These are phyloP conservation scores for Mus caroli DNA, from an alignment of 2,797 vertebrate genomes.

Conservation along the genomic window DNA sequence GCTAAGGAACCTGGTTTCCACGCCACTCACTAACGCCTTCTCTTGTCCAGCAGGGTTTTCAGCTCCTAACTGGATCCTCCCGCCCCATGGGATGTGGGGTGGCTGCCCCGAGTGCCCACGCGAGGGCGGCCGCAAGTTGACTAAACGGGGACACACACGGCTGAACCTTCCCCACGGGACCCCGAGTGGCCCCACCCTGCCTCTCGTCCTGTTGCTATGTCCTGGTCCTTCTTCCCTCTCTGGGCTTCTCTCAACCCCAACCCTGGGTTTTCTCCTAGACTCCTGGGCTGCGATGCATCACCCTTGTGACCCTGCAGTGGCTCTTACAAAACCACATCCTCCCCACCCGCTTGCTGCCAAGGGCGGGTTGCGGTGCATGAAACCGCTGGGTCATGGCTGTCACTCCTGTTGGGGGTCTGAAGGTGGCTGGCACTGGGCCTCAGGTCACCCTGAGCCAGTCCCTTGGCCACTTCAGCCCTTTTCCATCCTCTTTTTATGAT, in stretches of 20 bases:
- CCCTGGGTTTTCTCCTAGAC: conserved; percentile 65
- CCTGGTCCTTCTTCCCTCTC: conserved; percentile 79
- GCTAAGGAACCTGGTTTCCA: background rate
- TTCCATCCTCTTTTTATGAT: background rate
- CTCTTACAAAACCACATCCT: conserved; percentile 74
- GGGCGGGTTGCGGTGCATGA: conserved; percentile 11
- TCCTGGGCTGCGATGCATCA: conserved; percentile 74
- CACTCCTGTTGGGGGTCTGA: background rate
- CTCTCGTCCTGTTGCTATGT: conserved; percentile 85
- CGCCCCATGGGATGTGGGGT: conserved; percentile 82
- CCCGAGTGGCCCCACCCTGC: conserved; percentile 79
- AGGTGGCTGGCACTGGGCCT: conserved; percentile 20
- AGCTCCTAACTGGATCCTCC: conserved; percentile 88
- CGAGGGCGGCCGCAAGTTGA: conserved; percentile 81
- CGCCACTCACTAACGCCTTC: conserved; percentile 13
- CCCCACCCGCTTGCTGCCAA: conserved; percentile 19
- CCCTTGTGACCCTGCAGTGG: conserved; percentile 85
- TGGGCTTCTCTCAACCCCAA: conserved; percentile 61
- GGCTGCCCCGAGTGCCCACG: conserved; percentile 67
- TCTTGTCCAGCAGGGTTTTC: conserved; percentile 89
- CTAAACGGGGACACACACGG: conserved; percentile 83
- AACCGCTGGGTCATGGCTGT: background rate
- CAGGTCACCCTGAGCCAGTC: conserved; percentile 19
- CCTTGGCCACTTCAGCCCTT: background rate
- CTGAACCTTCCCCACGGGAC: conserved; percentile 84